Base-by-base conservation (phyloP, 2,888 invertebrate genomes). In the Cinara cedri region DNA sequence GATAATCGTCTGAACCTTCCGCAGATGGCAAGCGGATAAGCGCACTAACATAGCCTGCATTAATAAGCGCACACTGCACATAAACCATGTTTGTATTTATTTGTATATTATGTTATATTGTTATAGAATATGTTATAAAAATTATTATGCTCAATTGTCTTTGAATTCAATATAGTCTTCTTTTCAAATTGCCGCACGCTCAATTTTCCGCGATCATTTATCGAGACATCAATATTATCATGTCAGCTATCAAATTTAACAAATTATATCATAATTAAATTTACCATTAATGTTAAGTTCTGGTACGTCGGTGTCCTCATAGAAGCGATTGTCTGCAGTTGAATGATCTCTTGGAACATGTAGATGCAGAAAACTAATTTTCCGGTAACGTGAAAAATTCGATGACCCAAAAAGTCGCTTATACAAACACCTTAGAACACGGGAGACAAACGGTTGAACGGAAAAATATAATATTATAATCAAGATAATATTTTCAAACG, bases 251-350 rank as follows among this genome's bases (percentile, higher is more conserved):
- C 10, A 16, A 1, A 1, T 24, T 26, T 10, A 54, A 54, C 19
- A 42, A n/a, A 9, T 26, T 16, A 11, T n/a, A 8, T n/a, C 46
- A 11, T 55, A 42, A n/a, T 49, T 19, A 1, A 46, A 34, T 11
- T 57, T 68, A 81, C 75, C n/a, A 81, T 57, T 46, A 68, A n/a
- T 42, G 75, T 78, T 3, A 75, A 10, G 46, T 9, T 60, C 21
- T 76, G 70, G 19, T 81, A 81, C 13, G 63, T 81, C 1, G 81
- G 81, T 19, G 44, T 60, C 11, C 63, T 71, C 26, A 81, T 81
- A 0, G 81, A 42, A 16, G 44, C 70, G 9, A 81, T 66, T 1
- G 81, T 76, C 16, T 75, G 70, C 1, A 81, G 42, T 63, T 81
- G 81, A 60, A 76, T 70, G 10, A 78, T 70, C 60, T 78, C 78